Conservation (phyloP, 2,888 invertebrate species). For the Heteromurus nitidus region DNA sequence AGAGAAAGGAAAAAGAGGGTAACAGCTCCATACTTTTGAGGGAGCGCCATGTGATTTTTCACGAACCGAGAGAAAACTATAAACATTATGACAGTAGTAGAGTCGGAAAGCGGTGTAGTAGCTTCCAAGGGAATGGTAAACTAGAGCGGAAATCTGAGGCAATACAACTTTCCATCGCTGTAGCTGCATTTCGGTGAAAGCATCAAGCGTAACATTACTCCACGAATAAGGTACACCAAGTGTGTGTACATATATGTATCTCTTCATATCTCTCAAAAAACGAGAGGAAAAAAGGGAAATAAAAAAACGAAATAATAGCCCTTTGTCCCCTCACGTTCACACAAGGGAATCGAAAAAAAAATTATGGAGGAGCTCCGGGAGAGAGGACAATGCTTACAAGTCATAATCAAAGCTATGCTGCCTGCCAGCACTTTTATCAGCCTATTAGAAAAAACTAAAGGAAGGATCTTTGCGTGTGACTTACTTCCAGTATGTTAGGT, state of each 20-base stretch:
- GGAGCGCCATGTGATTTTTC: conserved; percentile 37
- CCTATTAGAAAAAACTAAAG: background rate
- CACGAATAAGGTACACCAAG: too few relatives aligned
- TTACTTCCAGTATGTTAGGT: background rate
- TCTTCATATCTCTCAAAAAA: too few relatives aligned
- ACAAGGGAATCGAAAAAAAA: conserved; percentile 14
- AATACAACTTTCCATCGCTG: conserved; percentile 32
- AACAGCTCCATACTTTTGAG: conserved; percentile 29
- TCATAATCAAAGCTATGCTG: conserved; percentile 8
- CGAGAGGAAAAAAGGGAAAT: conserved; percentile 1
- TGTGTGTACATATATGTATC: too few relatives aligned
- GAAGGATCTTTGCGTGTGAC: background rate
- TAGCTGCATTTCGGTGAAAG: conserved; percentile 7
- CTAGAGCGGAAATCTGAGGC: conserved; percentile 56
- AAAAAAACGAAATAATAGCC: background rate
- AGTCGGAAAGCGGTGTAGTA: conserved; percentile 42
- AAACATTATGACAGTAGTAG: conserved; percentile 54
- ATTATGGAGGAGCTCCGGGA: conserved; percentile 18
- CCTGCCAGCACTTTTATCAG: background rate
- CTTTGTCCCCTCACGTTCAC: conserved; percentile 32
- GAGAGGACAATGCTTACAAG: conserved; percentile 17
- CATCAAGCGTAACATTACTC: conserved; percentile 32
- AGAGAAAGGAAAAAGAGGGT: conserved; percentile 9
- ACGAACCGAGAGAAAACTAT: conserved; percentile 35
- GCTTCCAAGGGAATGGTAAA: conserved; percentile 53